Evolutionary conservation across 2,113 vertebrate genomes (phyloP).

Genomic region (Nycticryphes semicollaris): DNA sequence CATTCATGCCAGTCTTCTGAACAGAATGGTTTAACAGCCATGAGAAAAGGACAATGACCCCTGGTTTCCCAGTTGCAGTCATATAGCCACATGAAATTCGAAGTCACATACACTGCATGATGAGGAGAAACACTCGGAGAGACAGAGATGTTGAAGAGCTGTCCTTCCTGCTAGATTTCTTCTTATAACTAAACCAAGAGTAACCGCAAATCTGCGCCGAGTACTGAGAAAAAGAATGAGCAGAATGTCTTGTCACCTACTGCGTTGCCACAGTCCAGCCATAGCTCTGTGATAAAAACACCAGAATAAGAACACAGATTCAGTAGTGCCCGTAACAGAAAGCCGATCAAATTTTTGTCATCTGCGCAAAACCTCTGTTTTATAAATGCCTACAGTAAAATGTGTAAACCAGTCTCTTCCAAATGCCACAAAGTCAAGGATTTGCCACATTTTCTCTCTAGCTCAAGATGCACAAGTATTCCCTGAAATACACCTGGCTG

Average conservation of each 20-base stretch:
- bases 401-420: not conserved
- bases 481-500: not conserved
- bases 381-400: not conserved
- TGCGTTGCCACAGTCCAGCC: not conserved
- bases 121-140: not conserved
- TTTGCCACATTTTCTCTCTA: not conserved
- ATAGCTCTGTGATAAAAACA: not conserved
- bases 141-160: not conserved
- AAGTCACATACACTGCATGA: fast-evolving
- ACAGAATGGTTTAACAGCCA: not conserved
- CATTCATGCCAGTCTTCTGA: not conserved
- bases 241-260: not conserved
- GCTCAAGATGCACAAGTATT: not conserved
- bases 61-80: not conserved
- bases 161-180: not conserved
- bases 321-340: not conserved
- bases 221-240: not conserved
- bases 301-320: not conserved
- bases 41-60: not conserved
- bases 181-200: not conserved
- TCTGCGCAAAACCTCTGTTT: not conserved
- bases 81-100: not conserved
- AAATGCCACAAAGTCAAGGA: not conserved
- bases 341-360: not conserved
- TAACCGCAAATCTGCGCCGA: not conserved